Base-by-base conservation (phyloP, 2,888 invertebrate species). In the Neuroscelio doddi region DNA sequence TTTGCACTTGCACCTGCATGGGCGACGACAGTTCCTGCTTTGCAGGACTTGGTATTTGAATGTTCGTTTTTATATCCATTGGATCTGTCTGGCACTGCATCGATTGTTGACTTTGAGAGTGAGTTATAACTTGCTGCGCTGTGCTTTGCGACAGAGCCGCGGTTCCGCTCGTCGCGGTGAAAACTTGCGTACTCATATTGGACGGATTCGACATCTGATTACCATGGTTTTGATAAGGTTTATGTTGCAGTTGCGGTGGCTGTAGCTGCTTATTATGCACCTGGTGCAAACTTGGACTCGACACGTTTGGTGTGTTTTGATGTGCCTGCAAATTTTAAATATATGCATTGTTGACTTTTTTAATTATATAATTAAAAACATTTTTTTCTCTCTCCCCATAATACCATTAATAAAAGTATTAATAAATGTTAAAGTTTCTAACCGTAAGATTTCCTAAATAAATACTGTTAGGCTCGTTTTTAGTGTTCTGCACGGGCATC, bases 51-150 rank as follows among this genome's bases (percentile, higher is more conserved):
- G 76, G 44, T 42, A 74, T 68, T 38, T 78, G 77, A 38, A 80
- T 72, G 42, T 71, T 78, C 17, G 80, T 71, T 50, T 83, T 84
- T 1, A 81, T 69, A 38, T 83, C 84, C 55, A 78, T 70, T 1
- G 77, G 75, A 49, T 84, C 84, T 9, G 80, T 82, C 59, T 84
- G 83, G 68, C 82, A 84, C 36, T 84, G 84, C 0, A 78, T 74
- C 8, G 82, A 80, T 47, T 81, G 80, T 53, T 82, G 81, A 36
- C 66, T 64, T 16, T 68, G 56, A 24, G 65, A 56, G 29, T 70
- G 62, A 68, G 75, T 58, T 62, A 53, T 17, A 51, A 69, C 45
- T 34, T 72, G 74, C 44, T 70, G 71, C 38, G 71, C 61, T 42
- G 71, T 70, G 46, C 49, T 69, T 55, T 78, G 80, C n/a, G 76